Evolutionary conservation across 2,113 vertebrate genomes (phyloP).

Genomic region (Scopus umbretta): DNA sequence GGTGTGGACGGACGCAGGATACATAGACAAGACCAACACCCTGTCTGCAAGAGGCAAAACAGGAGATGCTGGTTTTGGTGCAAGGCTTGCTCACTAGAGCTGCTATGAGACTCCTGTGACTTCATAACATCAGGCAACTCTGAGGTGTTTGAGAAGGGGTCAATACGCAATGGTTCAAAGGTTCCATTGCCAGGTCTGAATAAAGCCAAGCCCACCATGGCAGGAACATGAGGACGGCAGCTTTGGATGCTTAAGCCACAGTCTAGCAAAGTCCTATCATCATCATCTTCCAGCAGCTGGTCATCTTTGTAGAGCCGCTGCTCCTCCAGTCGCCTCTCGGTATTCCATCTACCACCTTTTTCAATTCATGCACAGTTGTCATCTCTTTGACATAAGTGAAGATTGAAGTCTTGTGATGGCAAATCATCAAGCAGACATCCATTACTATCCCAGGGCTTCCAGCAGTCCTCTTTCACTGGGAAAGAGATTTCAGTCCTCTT

Average conservation of each 20-base stretch:
- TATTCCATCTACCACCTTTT: not conserved
- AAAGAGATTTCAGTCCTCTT: not conserved
- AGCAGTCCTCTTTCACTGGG: not conserved
- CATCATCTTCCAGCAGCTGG: not conserved
- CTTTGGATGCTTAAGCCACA: not conserved
- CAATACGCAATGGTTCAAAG: not conserved
- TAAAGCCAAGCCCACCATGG: not conserved
- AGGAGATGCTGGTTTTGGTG: not conserved
- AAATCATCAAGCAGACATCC: not conserved
- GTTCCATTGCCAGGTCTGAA: not conserved
- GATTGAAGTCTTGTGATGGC: not conserved
- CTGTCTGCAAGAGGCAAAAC: not conserved
- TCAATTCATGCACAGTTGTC: not conserved
- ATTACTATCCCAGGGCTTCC: not conserved
- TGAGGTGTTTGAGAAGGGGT: not conserved
- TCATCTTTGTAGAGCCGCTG: not conserved
- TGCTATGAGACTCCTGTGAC: not conserved
- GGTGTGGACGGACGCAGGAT: not conserved
- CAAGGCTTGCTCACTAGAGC: not conserved
- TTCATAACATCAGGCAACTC: not conserved
- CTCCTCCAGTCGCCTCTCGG: not conserved
- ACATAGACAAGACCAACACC: not conserved
- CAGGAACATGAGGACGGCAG: not conserved
- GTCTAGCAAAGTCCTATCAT: not conserved
- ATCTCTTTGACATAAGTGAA: not conserved